These are phyloP conservation scores for Macroteleia sp. DNA, from an alignment of 2,888 invertebrate species.

Conservation along the genomic window DNA sequence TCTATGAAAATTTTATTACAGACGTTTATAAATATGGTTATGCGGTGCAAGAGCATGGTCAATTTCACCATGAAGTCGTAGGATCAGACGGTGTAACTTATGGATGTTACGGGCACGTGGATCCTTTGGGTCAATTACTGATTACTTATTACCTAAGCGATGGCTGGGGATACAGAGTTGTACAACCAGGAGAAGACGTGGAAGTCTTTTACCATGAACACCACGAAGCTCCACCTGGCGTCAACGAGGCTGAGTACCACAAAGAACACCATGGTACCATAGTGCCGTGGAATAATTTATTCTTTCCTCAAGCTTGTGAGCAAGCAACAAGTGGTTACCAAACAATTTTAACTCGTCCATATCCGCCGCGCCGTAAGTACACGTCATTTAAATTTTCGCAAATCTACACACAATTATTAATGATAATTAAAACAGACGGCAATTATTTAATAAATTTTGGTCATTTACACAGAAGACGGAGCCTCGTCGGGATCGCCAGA, in stretches of 20 bases:
- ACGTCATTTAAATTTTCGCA: neutral
- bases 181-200: conserved; percentile 88
- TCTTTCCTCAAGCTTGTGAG: conserved; percentile 90
- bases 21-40: conserved; percentile 91
- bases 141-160: conserved; percentile 92
- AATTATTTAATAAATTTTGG: conserved; percentile 19
- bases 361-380: conserved; percentile 55
- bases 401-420: neutral
- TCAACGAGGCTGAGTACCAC: conserved; percentile 68
- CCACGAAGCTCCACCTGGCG: conserved; percentile 68
- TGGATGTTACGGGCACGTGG: conserved; percentile 91
- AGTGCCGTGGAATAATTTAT: conserved; percentile 88
- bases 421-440: neutral
- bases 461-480: conserved; percentile 37
- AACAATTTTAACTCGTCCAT: conserved; percentile 36
- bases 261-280: conserved; percentile 85
- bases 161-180: conserved; percentile 90
- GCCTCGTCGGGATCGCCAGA: conserved; percentile 29
- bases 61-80: conserved; percentile 91
- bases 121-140: conserved; percentile 87
- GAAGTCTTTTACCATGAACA: conserved; percentile 87
- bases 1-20: too few relatives aligned
- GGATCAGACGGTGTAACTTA: conserved; percentile 91
- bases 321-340: conserved; percentile 40
- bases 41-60: conserved; percentile 88